These are phyloP conservation scores for Drosophila peninsularis DNA, from an alignment of 2,888 invertebrate genomes.

Conservation along the genomic window DNA sequence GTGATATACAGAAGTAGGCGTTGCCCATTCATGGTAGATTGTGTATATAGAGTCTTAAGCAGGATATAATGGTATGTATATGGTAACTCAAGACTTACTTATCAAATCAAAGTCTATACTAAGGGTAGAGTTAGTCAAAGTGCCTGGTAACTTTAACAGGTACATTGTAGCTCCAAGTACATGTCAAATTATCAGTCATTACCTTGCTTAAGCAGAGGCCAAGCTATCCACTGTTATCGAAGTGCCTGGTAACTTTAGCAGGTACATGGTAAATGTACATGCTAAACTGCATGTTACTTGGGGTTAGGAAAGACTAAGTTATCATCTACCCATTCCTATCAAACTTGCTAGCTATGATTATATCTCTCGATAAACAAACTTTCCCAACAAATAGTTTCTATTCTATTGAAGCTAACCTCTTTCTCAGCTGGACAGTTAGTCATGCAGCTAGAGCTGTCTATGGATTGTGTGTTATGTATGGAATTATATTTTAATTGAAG, in stretches of 20 bases:
- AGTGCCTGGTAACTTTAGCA: not conserved
- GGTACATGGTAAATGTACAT: not conserved
- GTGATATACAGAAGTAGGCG: not conserved
- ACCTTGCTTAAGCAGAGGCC: too few species aligned
- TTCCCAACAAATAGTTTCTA: not conserved
- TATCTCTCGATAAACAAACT: too few species aligned
- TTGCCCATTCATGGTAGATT: not conserved
- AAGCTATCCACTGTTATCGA: too few species aligned
- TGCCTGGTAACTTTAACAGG: not conserved
- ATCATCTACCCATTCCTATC: too few species aligned
- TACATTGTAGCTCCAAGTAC: too few species aligned
- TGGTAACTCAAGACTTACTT: not conserved
- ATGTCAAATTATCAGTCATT: not conserved
- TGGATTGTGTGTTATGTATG: constrained; percentile 47
- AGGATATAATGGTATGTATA: too few species aligned
- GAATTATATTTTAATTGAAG: constrained; percentile 81
- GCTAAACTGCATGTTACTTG: too few species aligned
- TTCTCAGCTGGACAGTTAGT: not conserved
- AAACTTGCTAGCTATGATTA: not conserved
- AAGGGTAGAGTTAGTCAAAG: not conserved
- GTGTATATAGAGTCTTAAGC: not conserved
- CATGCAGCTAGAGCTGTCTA: constrained; percentile 4
- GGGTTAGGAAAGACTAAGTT: too few species aligned
- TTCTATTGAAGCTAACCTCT: not conserved
- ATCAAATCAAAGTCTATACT: not conserved